Evolutionary conservation across 2,113 vertebrate species (phyloP).

Genomic region (Strix uralensis): DNA sequence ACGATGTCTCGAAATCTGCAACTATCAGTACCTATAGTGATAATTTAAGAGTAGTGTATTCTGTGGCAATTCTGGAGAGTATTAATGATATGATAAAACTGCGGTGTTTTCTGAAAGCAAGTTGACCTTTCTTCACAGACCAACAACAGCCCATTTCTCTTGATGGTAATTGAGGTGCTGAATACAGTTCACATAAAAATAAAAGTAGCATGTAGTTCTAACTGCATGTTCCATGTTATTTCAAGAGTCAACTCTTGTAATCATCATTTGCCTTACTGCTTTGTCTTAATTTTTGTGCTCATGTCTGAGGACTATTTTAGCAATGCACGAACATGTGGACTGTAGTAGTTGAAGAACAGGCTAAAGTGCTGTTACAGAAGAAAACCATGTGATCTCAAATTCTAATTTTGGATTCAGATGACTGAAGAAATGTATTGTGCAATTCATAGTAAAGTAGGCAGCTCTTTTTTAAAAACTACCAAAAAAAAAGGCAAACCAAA

Average conservation of each 20-base stretch:
- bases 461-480: background rate
- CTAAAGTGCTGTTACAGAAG: background rate
- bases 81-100: background rate
- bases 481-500: background rate
- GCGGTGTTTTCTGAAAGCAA: background rate
- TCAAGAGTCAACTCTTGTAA: accelerated
- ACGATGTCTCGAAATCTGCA: background rate
- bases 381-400: background rate
- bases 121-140: background rate
- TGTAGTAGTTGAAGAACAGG: background rate
- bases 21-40: background rate
- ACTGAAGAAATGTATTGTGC: background rate
- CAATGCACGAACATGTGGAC: background rate
- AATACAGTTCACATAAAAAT: background rate
- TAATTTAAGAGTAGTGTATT: background rate
- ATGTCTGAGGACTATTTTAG: background rate
- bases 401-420: background rate
- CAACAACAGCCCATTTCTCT: background rate
- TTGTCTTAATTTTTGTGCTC: background rate
- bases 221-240: background rate
- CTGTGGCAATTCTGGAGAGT: background rate
- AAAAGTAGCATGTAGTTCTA: background rate
- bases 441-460: background rate
- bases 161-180: background rate
- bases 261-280: background rate